Percentiles rank a stretch among this genome's conserved stretches.
These are phyloP conservation scores for Chlamydotis undulata DNA, from an alignment of 2,113 vertebrate genomes.

Conservation along the genomic window DNA sequence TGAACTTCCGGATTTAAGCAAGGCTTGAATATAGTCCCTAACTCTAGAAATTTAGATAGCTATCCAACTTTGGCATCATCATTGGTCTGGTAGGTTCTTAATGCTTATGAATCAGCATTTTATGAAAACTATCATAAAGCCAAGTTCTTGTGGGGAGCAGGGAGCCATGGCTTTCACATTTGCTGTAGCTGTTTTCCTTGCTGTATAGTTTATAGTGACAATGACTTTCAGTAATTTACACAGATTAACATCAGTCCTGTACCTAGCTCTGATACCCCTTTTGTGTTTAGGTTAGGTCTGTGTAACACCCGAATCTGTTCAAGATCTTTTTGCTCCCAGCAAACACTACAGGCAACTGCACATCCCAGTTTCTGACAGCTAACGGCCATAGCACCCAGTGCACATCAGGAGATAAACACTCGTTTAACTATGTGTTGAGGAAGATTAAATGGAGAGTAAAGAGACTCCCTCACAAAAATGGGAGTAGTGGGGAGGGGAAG, in stretches of 20 bases:
- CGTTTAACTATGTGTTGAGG: background rate
- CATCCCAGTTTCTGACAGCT: background rate
- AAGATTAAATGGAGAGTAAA: background rate
- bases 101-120: background rate
- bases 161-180: background rate
- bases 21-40: background rate
- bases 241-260: background rate
- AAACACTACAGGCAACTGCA: background rate
- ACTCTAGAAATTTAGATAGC: background rate
- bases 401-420: background rate
- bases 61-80: background rate
- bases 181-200: background rate
- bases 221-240: background rate
- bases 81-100: background rate
- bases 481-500: rapidly evolving
- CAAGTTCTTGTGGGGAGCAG: rapidly evolving
- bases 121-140: background rate
- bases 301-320: background rate
- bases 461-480: rapidly evolving
- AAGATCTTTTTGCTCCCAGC: background rate
- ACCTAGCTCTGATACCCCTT: background rate
- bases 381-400: rapidly evolving
- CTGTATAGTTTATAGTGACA: background rate
- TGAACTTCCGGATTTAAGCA: background rate
- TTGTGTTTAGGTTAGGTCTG: background rate